These are phyloP conservation scores for Coenobita brevimanus DNA, from an alignment of 1,140 invertebrate genomes.

Conservation along the genomic window DNA sequence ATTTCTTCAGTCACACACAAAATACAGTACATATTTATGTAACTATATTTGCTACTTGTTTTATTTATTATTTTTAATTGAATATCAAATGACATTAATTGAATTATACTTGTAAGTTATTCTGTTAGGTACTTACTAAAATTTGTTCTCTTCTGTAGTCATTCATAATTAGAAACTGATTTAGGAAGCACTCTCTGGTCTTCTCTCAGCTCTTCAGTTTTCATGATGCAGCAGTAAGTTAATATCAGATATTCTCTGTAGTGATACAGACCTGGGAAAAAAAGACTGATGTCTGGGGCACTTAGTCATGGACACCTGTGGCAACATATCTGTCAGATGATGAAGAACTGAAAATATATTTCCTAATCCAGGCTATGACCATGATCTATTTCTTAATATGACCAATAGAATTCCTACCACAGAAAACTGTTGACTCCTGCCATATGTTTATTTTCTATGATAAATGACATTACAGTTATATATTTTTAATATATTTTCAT, in stretches of 20 bases:
- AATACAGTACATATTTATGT: too few species aligned
- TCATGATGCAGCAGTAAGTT: conserved; percentile 17
- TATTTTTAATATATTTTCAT: too few species aligned
- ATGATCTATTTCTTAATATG: background rate
- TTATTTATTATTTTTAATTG: too few species aligned
- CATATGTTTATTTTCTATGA: too few species aligned
- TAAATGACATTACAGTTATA: too few species aligned
- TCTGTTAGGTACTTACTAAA: too few species aligned
- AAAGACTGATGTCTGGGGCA: background rate
- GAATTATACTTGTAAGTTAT: too few species aligned
- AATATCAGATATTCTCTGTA: conserved; percentile 31
- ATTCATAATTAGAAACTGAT: background rate
- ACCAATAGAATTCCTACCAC: too few species aligned
- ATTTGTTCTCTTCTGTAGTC: background rate
- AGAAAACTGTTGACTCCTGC: too few species aligned
- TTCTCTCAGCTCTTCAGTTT: conserved; percentile 13
- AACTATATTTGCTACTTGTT: too few species aligned
- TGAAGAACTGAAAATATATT: conserved; percentile 16
- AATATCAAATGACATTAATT: too few species aligned
- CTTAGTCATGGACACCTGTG: background rate
- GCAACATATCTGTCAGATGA: conserved; percentile 40
- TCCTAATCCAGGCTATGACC: background rate
- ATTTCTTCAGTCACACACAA: too few species aligned
- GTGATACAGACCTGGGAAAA: conserved; percentile 7
- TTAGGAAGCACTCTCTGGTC: conserved; percentile 26